Base-by-base conservation (phyloP, 2,888 invertebrate species). In the Cantharis nigra region DNA sequence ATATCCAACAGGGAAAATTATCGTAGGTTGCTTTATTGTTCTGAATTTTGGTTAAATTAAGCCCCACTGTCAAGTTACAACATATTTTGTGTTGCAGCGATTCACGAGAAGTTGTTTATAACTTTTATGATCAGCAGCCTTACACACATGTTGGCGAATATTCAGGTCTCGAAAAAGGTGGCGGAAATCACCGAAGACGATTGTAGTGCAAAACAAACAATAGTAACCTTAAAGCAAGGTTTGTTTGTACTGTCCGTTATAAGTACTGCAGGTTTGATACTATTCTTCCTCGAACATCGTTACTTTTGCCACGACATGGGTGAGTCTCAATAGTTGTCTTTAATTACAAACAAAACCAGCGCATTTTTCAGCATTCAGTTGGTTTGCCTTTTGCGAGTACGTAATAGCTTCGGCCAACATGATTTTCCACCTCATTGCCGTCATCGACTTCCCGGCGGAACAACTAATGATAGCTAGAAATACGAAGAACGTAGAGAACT, bases 1-100 rank as follows among this genome's bases (percentile, higher is more conserved):
- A 95, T 98, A 87, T 97, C 97, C 80, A 98, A 98, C 90, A 92
- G 94, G 87, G 97, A 98, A 90, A 97, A 98, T 88, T 98, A 97
- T 91, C 96, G 97, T 97, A 90, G 95, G 96, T 93, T 62, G 71
- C 26, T 9, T 70, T 49, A 70, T 16, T 28, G 13, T n/a, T 16
- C 62, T 70, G 28, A 33, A 13, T 16, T 62, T 23, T 49, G 18
- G 18, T 23, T 14, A 67, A 62, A 13, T 70, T 73, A 33, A 33
- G 33, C 13, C 13, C 33, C 33, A 33, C 13, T 33, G 33, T 33
- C 28, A 30, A 30, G 28, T 30, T 30, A 30, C 28, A 64, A 70
- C 9, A 10, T 74, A 76, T 33, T 77, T 75, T 80, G 18, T 67
- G 64, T 91, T 92, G 76, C 90, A 96, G 97, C 96, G 84, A 90